Percentiles rank a stretch among this genome's conserved stretches.
phyloP scores from a whole-genome alignment of 2,797 vertebrate species.

The Prunella strophiata region DNA sequence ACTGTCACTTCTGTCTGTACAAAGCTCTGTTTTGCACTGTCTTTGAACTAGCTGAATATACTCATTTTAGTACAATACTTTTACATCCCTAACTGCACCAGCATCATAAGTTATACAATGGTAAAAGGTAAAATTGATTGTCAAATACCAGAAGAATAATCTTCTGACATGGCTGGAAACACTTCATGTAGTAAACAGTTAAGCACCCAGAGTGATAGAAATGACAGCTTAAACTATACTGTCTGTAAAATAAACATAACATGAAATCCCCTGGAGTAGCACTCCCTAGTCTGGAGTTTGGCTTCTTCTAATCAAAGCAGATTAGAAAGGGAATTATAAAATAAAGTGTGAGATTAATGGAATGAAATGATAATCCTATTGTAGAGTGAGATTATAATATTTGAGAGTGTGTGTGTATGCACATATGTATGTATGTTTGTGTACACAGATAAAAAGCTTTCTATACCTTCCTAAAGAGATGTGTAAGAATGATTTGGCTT shows the following conservation, averaged over 20 bases:
- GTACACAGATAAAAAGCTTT: background rate
- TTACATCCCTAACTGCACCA: background rate
- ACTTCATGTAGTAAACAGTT: background rate
- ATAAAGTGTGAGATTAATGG: background rate
- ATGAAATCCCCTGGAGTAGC: background rate
- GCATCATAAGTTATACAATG: background rate
- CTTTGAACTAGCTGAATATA: background rate
- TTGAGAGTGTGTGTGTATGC: background rate
- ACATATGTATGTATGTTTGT: background rate
- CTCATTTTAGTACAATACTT: background rate
- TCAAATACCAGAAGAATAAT: background rate
- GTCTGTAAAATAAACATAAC: background rate
- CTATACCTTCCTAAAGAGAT: background rate
- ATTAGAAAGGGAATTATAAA: conserved; percentile 26
- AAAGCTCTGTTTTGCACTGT: background rate
- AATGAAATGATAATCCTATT: background rate
- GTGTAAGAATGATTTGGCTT: background rate
- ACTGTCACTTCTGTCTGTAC: background rate
- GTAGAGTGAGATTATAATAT: background rate
- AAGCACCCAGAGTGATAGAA: background rate
- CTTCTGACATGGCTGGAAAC: background rate
- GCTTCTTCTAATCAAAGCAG: conserved; percentile 7
- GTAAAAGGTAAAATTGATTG: background rate
- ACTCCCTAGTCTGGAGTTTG: background rate
- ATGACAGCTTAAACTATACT: background rate